phyloP scores from a whole-genome alignment of 2,113 vertebrate species.

The Notarius lentiginosus region DNA sequence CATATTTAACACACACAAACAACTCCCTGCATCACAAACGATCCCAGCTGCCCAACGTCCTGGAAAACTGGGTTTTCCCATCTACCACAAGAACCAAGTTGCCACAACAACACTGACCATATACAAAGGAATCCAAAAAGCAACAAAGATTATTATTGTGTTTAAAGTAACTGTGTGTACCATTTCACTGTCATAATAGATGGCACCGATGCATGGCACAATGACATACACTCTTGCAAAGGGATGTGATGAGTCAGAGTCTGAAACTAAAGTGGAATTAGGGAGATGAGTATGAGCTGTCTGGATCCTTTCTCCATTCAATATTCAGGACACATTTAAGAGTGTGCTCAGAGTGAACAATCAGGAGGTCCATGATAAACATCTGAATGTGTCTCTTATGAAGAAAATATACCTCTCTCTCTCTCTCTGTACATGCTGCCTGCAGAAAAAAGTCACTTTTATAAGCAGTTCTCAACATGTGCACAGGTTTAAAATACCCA shows the following conservation, averaged over 20 bases:
- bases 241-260: not conserved
- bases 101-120: conserved; percentile 12
- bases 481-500: not conserved
- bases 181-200: not conserved
- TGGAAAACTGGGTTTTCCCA: conserved; percentile 28
- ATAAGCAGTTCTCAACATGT: not conserved
- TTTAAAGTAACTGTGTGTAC: not conserved
- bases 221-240: not conserved
- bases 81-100: conserved; percentile 8
- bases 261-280: not conserved
- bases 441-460: not conserved
- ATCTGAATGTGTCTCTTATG: not conserved
- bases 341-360: not conserved
- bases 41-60: not conserved
- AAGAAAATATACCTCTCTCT: not conserved
- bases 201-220: not conserved
- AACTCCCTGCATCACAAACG: conserved; percentile 40
- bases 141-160: not conserved
- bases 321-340: not conserved
- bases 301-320: not conserved
- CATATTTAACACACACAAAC: conserved; percentile 41
- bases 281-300: not conserved
- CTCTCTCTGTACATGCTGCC: not conserved
- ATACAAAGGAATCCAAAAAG: not conserved
- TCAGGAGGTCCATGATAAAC: not conserved